A percentile compares a stretch with the other conserved stretches of the same genome.
Conservation (phyloP, 1,140 invertebrate genomes). For the Sesamia nonagrioides region DNA sequence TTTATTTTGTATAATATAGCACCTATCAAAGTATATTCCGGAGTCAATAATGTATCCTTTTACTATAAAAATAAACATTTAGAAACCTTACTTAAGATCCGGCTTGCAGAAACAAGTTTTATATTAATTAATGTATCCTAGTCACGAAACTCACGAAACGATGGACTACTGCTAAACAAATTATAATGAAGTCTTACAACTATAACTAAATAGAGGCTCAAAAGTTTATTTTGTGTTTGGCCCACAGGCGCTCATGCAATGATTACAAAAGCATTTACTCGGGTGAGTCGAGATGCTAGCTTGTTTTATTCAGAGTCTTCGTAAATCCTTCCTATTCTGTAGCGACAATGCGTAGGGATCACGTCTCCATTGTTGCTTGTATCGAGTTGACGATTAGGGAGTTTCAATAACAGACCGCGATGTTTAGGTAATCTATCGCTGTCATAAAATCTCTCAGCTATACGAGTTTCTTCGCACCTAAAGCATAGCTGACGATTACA, state of each 20-base stretch:
- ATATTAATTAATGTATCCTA: background rate
- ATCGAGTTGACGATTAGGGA: constrained; percentile 81
- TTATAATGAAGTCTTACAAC: constrained; percentile 32
- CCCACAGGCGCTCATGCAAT: constrained; percentile 60
- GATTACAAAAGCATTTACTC: constrained; percentile 77
- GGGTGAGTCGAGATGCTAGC: constrained; percentile 67
- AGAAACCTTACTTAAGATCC: background rate
- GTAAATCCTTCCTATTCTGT: constrained; percentile 82
- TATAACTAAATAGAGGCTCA: constrained; percentile 39
- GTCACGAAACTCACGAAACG: constrained; percentile 12
- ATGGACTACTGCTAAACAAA: constrained; percentile 26
- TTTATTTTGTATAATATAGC: too few species aligned
- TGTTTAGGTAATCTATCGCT: constrained; percentile 61
- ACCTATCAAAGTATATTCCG: background rate
- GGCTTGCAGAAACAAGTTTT: constrained; percentile 9
- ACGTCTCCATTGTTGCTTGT: constrained; percentile 75
- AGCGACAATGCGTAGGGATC: constrained; percentile 76
- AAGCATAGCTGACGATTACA: background rate
- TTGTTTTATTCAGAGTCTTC: constrained; percentile 78
- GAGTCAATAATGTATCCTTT: background rate
- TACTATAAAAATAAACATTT: background rate
- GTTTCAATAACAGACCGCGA: constrained; percentile 68
- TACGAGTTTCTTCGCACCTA: background rate
- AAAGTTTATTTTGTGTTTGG: constrained; percentile 55
- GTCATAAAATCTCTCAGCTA: constrained; percentile 57